These are phyloP conservation scores for Leptarthrus brevirostris DNA, from an alignment of 2,888 invertebrate species.

Conservation along the genomic window DNA sequence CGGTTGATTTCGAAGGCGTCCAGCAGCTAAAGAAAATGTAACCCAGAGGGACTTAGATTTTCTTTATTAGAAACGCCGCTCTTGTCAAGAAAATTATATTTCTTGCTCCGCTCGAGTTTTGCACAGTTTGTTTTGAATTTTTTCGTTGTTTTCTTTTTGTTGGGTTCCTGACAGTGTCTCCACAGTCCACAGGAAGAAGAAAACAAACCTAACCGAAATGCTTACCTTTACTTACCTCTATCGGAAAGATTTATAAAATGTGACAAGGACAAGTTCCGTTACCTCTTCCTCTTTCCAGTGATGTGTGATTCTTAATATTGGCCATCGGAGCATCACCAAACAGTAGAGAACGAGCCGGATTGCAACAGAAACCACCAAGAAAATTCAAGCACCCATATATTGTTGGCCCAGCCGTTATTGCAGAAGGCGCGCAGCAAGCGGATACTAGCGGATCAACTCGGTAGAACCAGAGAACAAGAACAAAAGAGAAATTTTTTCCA, in stretches of 20 bases:
- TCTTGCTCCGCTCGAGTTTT: too few relatives aligned
- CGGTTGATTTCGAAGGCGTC: too few relatives aligned
- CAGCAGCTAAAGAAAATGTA: too few relatives aligned
- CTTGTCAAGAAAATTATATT: too few relatives aligned
- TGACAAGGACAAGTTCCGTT: conserved; percentile 45
- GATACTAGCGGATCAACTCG: not conserved
- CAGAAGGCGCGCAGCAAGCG: conserved; percentile 4
- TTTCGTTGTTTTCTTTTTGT: too few relatives aligned
- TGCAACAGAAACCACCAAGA: conserved; percentile 27
- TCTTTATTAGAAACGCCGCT: too few relatives aligned
- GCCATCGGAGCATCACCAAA: conserved; percentile 37
- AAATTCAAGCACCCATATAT: conserved; percentile 10
- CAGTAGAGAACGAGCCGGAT: conserved; percentile 23
- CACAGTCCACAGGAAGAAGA: too few relatives aligned
- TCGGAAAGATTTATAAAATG: conserved; percentile 30
- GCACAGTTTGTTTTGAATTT: too few relatives aligned
- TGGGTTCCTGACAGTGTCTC: too few relatives aligned
- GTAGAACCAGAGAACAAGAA: conserved; percentile 50
- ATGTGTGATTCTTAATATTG: conserved; percentile 41
- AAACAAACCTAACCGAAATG: conserved; percentile 2
- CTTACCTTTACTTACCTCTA: not conserved
- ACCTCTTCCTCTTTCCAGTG: conserved; percentile 32
- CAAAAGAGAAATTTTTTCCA: conserved; percentile 49
- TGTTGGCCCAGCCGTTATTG: not conserved
- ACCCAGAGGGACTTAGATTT: too few relatives aligned